Evolutionary conservation across 2,797 vertebrate genomes (phyloP).

Genomic region (Syngnathus acus): DNA sequence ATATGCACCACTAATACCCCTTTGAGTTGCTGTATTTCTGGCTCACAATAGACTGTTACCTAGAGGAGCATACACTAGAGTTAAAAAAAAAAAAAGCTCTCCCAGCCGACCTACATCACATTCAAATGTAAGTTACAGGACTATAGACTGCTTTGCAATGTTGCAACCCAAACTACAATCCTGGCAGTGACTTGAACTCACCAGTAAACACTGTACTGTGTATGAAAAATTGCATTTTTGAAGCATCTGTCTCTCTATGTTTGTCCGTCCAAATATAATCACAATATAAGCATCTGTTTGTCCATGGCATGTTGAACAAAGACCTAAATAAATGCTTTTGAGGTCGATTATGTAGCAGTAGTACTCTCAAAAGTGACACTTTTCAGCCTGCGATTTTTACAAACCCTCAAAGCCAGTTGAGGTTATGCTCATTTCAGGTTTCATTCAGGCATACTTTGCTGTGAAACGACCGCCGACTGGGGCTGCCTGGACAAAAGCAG

Average conservation of each 20-base stretch:
- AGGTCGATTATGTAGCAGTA: no score
- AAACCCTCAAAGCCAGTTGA: conserved; percentile 27
- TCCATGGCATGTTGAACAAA: no score
- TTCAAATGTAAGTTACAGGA: conserved; percentile 43
- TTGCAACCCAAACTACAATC: conserved; percentile 31
- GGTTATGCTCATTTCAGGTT: conserved; percentile 22
- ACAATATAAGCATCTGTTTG: neutral
- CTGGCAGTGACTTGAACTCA: conserved; percentile 6
- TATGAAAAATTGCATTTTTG: neutral
- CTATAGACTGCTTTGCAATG: conserved; percentile 36
- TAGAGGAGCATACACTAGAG: conserved; percentile 38
- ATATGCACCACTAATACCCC: conserved; percentile 53
- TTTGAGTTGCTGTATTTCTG: conserved; percentile 55
- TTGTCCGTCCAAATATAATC: neutral
- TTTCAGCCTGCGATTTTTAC: conserved; percentile 29
- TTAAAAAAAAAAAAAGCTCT: conserved; percentile 24
- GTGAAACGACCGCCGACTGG: conserved; percentile 14
- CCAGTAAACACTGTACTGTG: neutral
- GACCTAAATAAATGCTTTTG: no score
- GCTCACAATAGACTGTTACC: conserved; percentile 44
- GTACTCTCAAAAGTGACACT: conserved; percentile 24
- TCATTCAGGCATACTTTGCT: neutral
- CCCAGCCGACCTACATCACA: conserved; percentile 34
- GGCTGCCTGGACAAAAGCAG: conserved; percentile 11
- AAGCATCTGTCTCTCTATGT: neutral